These are phyloP conservation scores for Aporophyla lueneburgensis DNA, from an alignment of 2,888 invertebrate genomes.

Conservation along the genomic window DNA sequence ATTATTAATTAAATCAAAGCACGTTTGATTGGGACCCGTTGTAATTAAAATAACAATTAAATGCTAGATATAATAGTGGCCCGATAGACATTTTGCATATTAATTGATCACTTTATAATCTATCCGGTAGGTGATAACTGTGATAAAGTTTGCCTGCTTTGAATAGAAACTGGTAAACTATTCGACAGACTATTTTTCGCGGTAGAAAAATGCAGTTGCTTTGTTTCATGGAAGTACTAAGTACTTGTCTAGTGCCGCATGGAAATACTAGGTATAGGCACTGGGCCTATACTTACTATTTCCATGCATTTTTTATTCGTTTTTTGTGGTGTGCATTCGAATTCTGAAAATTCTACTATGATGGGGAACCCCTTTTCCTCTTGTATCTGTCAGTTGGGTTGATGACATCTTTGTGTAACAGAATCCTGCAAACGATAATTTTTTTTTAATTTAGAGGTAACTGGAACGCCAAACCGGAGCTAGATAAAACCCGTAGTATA, in stretches of 20 bases:
- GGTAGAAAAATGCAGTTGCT: background rate
- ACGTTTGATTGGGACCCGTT: conserved; percentile 35
- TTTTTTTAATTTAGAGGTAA: background rate
- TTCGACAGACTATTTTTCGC: background rate
- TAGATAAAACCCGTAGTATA: background rate
- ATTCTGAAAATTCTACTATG: background rate
- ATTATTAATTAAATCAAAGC: conserved; percentile 53
- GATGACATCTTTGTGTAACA: background rate
- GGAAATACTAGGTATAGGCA: too few relatives aligned
- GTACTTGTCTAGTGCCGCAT: background rate
- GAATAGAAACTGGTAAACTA: background rate
- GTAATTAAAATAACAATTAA: conserved; percentile 56
- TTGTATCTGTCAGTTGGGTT: background rate
- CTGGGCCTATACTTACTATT: background rate
- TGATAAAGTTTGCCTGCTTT: conserved; percentile 14
- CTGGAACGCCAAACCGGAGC: conserved; percentile 1
- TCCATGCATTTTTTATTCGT: background rate
- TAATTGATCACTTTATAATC: conserved; percentile 39
- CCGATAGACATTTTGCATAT: conserved; percentile 29
- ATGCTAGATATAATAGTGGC: conserved; percentile 17
- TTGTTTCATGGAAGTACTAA: background rate
- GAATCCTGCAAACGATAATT: background rate
- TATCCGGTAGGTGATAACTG: background rate
- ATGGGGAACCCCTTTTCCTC: background rate
- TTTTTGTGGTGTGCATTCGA: background rate